Base-by-base conservation (phyloP, 2,888 invertebrate species). In the Scaptomyza caliginosa region DNA sequence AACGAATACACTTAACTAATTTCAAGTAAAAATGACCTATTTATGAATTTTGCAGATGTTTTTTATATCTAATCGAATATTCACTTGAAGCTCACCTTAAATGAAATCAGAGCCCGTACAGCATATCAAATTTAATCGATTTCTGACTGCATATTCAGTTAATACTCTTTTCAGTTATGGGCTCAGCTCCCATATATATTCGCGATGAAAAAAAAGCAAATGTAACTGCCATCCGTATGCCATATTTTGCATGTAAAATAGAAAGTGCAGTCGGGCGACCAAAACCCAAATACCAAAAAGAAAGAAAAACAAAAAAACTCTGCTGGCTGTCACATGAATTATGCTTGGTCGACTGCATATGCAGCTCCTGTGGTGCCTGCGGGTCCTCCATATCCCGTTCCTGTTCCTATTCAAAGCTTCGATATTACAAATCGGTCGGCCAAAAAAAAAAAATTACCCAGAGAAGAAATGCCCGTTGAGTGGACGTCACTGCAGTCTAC, bases 231-330 rank as follows among this genome's bases (percentile, higher is more conserved):
- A 10, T 16, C 40, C 36, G 17, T 54, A 36, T 28, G 55, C 55
- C 76, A 78, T 85, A 85, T 80, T 83, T 86, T 67, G 65, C 52
- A 69, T 65, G 69, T 73, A 76, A 83, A 86, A 69, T 83, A 73
- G 80, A 78, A 71, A 75, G 79, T 72, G 56, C 80, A 74, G 70
- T 66, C 56, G 56, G 34, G 32, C 54, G 51, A 40, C 34, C 26
- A 45, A 36, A 19, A 11, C 1, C 28, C 13, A 38, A 58, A 54
- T 28, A 21, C 26, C 43, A 40, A 32, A 38, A 28, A 23, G 3
- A 42, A 52, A 58, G 39, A 42, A 55, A 36, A 40, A 49, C 21
- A 39, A 10, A 40, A 49, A 24, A 39, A 10, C 46, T 45, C 56
- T 56, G 42, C 54, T 57, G 70, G 71, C 75, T 77, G 75, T 84